Evolutionary conservation across 1,140 invertebrate genomes (phyloP), one percentile per base, ranked within the genome.

Genomic region (Zaprionus camerounensis): DNA sequence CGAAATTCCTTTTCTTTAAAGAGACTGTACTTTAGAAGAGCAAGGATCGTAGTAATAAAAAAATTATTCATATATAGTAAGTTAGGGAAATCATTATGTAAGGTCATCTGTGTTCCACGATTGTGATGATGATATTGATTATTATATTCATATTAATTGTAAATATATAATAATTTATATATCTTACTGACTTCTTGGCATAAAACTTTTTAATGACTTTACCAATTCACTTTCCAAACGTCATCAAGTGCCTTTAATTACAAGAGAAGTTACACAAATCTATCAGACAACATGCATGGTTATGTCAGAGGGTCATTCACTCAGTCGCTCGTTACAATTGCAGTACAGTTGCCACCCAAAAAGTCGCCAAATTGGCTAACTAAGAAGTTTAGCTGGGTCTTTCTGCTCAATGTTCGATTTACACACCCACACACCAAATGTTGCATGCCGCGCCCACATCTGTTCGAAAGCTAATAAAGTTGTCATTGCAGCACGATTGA

Each of bases 401-500:
- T 20, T 57, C 31, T 22, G 31, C 9, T 9, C 17, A 41, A 38
- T 24, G 26, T 24, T 58, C 22, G 44, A 5, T 5, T 13, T 41
- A 28, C 12, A 64, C 62, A 49, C 46, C 67, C 62, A 65, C 69
- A 49, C 62, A 65, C 9, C 41, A n/a, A 28, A 22, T 38, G n/a
- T 41, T 38, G n/a, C 15, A 58, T 22, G 65, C 57, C 66, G 58
- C 71, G 59, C 57, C 41, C 44, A 53, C 53, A 55, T 51, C 49
- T 58, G 28, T 44, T 20, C 56, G 59, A 68, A 55, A 77, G 82
- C 83, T 88, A 90, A 88, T 88, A 85, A 76, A 88, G 78, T 88
- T 88, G 84, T 88, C 85, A 90, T 76, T 88, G 72, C 75, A 71
- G 85, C 84, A 81, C 84, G 84, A 88, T 88, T 84, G 71, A 90